Evolutionary conservation across 2,797 vertebrate species (phyloP).

Genomic region (Poeciliopsis turneri): DNA sequence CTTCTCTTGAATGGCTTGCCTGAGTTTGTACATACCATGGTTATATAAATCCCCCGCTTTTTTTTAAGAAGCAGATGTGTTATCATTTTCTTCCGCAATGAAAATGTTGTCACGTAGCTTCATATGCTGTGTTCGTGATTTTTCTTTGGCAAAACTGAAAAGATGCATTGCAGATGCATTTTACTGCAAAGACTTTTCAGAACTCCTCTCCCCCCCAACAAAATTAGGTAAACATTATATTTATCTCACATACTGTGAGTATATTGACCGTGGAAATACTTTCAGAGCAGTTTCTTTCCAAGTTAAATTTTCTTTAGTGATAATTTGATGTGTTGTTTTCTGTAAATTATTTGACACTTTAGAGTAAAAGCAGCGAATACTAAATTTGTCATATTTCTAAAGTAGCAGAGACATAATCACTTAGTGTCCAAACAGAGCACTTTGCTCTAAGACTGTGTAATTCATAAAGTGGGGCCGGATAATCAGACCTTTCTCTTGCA

Average conservation of each 20-base stretch:
- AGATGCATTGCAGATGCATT: not conserved
- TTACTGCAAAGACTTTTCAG: not conserved
- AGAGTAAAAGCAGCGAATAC: slow-evolving; percentile 14
- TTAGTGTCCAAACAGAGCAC: not conserved
- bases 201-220: not conserved
- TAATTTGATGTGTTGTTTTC: slow-evolving; percentile 9
- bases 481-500: not conserved
- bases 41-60: slow-evolving; percentile 34
- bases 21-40: slow-evolving; percentile 30
- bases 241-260: not conserved
- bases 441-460: not conserved
- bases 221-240: not conserved
- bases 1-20: slow-evolving; percentile 38
- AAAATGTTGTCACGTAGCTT: slow-evolving; percentile 1
- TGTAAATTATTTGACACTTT: slow-evolving; percentile 11
- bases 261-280: not conserved
- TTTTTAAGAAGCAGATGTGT: slow-evolving; percentile 21
- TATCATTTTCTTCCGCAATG: not conserved
- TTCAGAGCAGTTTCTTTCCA: not conserved
- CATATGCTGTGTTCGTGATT: no score
- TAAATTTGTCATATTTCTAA: not conserved
- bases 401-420: slow-evolving; percentile 1
- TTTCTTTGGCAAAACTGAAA: not conserved
- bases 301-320: not conserved
- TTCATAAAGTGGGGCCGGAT: not conserved